These are phyloP conservation scores for Rhynchonycteris naso DNA, from an alignment of 2,797 vertebrate genomes.

Conservation along the genomic window DNA sequence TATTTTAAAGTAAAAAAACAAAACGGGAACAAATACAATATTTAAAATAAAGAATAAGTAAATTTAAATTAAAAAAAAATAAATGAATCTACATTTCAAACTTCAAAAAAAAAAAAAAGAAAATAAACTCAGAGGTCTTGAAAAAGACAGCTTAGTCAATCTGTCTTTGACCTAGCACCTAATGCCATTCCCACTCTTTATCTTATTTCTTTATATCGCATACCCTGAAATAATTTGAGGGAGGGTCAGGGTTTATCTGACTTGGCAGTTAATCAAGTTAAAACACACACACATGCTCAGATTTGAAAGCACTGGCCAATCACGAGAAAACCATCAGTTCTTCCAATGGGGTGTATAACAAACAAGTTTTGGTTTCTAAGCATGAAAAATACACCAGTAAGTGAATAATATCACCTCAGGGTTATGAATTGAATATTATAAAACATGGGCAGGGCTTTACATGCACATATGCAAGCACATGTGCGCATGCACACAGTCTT, in stretches of 20 bases:
- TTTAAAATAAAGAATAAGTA: too few species aligned
- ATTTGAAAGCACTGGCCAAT: conserved; percentile 63
- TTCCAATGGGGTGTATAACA: conserved; percentile 1
- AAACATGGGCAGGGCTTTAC: not conserved
- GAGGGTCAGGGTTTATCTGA: conserved; percentile 53
- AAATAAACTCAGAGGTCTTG: not conserved
- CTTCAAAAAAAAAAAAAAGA: too few species aligned
- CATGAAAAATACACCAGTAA: conserved; percentile 73
- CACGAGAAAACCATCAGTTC: conserved; percentile 45
- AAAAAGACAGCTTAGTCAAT: not conserved
- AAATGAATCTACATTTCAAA: too few species aligned
- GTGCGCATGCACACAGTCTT: not conserved
- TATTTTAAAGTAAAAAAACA: too few species aligned
- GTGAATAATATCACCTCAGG: conserved; percentile 71
- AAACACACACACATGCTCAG: conserved; percentile 9
- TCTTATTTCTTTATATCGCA: not conserved
- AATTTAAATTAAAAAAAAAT: too few species aligned
- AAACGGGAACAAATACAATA: too few species aligned
- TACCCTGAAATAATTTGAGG: too few species aligned
- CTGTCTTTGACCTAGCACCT: conserved; percentile 35
- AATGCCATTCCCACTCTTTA: not conserved
- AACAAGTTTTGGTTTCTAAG: conserved; percentile 64
- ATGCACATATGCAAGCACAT: too few species aligned
- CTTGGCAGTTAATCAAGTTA: conserved; percentile 60
- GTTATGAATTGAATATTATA: conserved; percentile 51